These are phyloP conservation scores for Himalopsyche anomala DNA, from an alignment of 2,888 invertebrate species.

Conservation along the genomic window DNA sequence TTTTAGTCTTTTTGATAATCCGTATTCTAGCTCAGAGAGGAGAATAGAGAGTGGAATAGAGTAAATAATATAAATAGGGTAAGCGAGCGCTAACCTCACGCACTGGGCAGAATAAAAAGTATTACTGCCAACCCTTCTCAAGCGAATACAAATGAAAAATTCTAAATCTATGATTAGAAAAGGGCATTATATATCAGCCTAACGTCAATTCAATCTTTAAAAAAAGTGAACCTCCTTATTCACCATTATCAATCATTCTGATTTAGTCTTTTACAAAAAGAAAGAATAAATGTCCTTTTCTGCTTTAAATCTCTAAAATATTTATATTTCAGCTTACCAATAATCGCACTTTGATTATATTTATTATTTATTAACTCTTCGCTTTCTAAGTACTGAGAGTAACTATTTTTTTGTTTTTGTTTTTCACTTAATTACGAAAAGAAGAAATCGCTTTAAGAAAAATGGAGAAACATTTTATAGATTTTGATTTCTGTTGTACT, in stretches of 20 bases:
- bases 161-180: constrained; percentile 30
- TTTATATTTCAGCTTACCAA: too few species aligned
- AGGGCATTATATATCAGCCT: neutral
- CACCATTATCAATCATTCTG: neutral
- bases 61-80: constrained; percentile 12
- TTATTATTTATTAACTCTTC: too few species aligned
- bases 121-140: constrained; percentile 26
- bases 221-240: neutral
- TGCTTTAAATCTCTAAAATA: too few species aligned
- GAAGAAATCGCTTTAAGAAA: too few species aligned
- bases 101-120: constrained; percentile 24
- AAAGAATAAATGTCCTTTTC: too few species aligned
- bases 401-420: too few species aligned
- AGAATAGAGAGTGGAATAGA: neutral
- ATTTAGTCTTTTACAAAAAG: too few species aligned
- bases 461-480: too few species aligned
- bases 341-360: too few species aligned
- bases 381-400: too few species aligned
- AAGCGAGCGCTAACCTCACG: neutral
- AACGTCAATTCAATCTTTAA: neutral
- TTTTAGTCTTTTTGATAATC: neutral
- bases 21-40: neutral
- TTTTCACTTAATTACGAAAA: too few species aligned
- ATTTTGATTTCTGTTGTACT: too few species aligned
- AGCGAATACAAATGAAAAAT: constrained; percentile 31